A percentile compares a stretch with the other conserved stretches of the same genome.
Evolutionary conservation across 2,113 vertebrate species (phyloP).

Genomic region (Cacatua alba): DNA sequence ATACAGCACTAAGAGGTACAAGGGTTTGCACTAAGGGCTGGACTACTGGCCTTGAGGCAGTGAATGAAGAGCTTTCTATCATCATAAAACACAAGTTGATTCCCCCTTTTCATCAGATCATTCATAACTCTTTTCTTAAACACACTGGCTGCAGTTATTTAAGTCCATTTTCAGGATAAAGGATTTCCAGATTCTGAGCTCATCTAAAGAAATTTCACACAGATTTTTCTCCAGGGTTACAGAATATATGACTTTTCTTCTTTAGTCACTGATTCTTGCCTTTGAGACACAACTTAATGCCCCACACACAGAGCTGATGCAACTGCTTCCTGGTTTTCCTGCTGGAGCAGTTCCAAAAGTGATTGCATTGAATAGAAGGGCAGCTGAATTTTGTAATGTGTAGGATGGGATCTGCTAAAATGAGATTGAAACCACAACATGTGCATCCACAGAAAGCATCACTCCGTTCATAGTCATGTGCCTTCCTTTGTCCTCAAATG

Average conservation of each 20-base stretch:
- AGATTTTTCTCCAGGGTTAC: background rate
- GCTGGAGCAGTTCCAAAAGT: background rate
- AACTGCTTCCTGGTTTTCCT: background rate
- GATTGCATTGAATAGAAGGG: background rate
- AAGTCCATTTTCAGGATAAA: background rate
- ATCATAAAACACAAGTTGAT: background rate
- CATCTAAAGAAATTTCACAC: background rate
- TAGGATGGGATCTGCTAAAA: background rate
- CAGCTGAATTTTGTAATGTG: background rate
- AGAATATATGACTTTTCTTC: background rate
- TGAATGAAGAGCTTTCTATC: background rate
- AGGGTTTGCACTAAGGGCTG: background rate
- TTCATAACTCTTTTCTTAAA: background rate
- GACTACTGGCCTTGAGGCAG: background rate
- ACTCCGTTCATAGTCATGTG: background rate
- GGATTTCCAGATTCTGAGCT: background rate
- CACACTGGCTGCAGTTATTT: background rate
- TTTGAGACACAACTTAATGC: background rate
- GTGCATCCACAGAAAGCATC: background rate
- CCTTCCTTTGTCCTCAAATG: background rate
- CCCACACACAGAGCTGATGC: background rate
- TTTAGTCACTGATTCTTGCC: background rate
- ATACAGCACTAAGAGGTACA: background rate
- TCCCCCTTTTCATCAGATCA: background rate
- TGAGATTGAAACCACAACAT: background rate